Percentiles rank a stretch among this genome's conserved stretches.
phyloP scores from a whole-genome alignment of 2,888 invertebrate genomes.

The Anarsia innoxiella region DNA sequence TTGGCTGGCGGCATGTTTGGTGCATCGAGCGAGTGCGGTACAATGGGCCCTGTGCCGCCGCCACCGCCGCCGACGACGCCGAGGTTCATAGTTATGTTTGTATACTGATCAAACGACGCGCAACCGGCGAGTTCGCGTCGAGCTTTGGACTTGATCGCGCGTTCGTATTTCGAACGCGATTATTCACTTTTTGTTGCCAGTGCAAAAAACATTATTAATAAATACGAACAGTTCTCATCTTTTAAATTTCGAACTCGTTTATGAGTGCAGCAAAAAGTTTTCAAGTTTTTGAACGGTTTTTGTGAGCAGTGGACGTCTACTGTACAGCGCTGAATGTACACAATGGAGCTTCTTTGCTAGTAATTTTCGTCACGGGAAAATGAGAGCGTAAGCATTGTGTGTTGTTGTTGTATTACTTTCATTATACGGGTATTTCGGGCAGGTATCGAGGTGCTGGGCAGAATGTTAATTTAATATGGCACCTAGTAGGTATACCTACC shows the following conservation, averaged over 20 bases:
- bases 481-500: too few relatives aligned
- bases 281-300: constrained; percentile 30
- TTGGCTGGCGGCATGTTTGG: constrained; percentile 56
- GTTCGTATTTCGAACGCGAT: constrained; percentile 47
- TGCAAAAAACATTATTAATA: constrained; percentile 8
- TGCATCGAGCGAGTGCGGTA: constrained; percentile 38
- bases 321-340: constrained; percentile 45
- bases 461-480: constrained; percentile 9
- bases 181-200: constrained; percentile 19
- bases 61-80: too few relatives aligned
- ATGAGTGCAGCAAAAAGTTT: constrained; percentile 17
- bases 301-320: constrained; percentile 38
- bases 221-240: constrained; percentile 4
- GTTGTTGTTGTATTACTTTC: constrained; percentile 38
- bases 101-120: constrained; percentile 33
- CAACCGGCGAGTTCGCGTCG: constrained; percentile 60
- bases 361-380: constrained; percentile 63
- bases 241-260: constrained; percentile 8
- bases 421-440: constrained; percentile 11
- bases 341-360: constrained; percentile 54
- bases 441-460: background rate
- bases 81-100: constrained; percentile 50
- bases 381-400: constrained; percentile 60
- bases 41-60: too few relatives aligned
- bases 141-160: constrained; percentile 67